These are phyloP conservation scores for Meiosimyza decipiens DNA, from an alignment of 2,888 invertebrate species.

Conservation along the genomic window DNA sequence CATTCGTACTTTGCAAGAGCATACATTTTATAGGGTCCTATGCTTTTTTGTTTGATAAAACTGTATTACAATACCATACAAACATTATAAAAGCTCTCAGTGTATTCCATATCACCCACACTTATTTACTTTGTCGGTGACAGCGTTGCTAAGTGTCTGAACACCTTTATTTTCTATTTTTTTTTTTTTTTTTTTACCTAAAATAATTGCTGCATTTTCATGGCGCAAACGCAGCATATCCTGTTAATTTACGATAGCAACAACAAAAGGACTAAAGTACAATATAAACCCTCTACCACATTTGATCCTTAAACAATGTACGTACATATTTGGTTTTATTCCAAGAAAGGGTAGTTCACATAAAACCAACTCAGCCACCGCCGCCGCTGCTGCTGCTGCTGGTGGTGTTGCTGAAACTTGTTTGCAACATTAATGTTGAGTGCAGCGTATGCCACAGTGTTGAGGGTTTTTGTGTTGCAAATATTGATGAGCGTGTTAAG, in stretches of 20 bases:
- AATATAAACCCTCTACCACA: conserved; percentile 9
- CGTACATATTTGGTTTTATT: too few relatives aligned
- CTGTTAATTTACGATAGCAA: conserved; percentile 9
- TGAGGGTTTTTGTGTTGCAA: conserved; percentile 32
- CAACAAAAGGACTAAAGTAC: neutral
- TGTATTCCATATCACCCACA: too few relatives aligned
- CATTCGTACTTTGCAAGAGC: too few relatives aligned
- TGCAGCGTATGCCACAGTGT: conserved; percentile 22
- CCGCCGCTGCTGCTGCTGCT: conserved; percentile 4
- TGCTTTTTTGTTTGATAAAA: too few relatives aligned
- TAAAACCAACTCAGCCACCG: neutral
- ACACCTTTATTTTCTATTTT: too few relatives aligned
- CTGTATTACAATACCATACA: too few relatives aligned
- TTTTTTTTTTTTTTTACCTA: neutral
- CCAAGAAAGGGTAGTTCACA: neutral
- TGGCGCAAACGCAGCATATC: conserved; percentile 20
- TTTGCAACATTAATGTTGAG: conserved; percentile 26
- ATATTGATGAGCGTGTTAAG: conserved; percentile 60
- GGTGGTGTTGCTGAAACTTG: conserved; percentile 4
- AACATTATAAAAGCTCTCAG: too few relatives aligned
- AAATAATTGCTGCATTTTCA: conserved; percentile 20
- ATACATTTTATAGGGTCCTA: too few relatives aligned
- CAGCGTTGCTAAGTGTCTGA: too few relatives aligned
- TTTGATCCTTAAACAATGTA: too few relatives aligned
- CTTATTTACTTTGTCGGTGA: too few relatives aligned